Conservation (phyloP, 2,113 vertebrate species). For the Hyaena hyaena region DNA sequence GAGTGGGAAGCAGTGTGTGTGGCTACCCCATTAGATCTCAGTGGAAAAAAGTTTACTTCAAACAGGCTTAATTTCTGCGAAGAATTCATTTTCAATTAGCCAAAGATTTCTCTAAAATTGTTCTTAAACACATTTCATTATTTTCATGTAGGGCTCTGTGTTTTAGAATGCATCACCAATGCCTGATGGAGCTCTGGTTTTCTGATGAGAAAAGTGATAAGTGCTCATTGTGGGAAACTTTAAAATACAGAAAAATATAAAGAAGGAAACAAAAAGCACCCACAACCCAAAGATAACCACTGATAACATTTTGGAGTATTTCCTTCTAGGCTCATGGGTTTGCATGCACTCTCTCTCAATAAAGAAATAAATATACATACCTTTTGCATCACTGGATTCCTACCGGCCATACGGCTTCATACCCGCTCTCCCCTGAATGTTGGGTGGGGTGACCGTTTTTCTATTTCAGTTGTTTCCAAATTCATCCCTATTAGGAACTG, state of each 20-base stretch:
- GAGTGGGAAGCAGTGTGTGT: neutral
- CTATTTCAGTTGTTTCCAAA: constrained; percentile 11
- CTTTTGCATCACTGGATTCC: constrained; percentile 13
- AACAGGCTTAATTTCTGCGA: neutral
- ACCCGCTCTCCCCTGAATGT: neutral
- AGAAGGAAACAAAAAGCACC: constrained; percentile 77
- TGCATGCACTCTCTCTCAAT: constrained; percentile 44
- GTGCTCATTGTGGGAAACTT: constrained; percentile 77
- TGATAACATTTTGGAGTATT: constrained; percentile 81
- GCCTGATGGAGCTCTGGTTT: constrained; percentile 64
- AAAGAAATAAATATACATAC: constrained; percentile 34
- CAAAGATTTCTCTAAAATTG: constrained; percentile 44
- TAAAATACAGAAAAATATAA: constrained; percentile 78
- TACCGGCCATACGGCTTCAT: neutral
- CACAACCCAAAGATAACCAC: constrained; percentile 76
- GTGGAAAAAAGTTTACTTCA: neutral
- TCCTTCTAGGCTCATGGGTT: constrained; percentile 68
- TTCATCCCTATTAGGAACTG: constrained; percentile 6
- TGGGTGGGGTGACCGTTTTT: neutral
- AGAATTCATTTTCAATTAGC: constrained; percentile 49
- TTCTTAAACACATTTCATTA: constrained; percentile 53
- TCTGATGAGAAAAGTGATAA: constrained; percentile 78
- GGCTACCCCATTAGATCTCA: neutral
- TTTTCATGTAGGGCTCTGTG: constrained; percentile 36
- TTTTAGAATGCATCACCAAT: constrained; percentile 50